Base-by-base conservation (phyloP, 1,140 invertebrate species). In the Leucophenga varia region DNA sequence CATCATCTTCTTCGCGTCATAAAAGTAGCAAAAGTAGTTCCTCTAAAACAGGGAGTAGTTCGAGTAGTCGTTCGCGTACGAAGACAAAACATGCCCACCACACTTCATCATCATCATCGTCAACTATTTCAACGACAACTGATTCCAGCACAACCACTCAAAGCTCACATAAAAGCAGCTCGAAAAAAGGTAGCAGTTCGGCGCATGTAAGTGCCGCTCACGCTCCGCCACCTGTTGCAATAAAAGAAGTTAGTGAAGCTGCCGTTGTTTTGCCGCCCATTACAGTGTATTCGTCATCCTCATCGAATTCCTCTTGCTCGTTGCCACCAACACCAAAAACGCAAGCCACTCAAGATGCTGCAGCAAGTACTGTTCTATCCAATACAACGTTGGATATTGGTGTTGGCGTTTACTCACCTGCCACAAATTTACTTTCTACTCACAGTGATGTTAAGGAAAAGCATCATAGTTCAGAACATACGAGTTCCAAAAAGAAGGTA, bases 251-350 rank as follows among this genome's bases (percentile, higher is more conserved):
- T 2, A 28, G 39, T 19, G 43, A 43, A 6, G 20, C 38, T n/a
- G 17, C 41, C 9, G 22, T n/a, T 4, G 30, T 12, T 6, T 19
- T 28, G 38, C n/a, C 22, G 13, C 44, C 56, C 19, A 61, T 70
- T 14, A 59, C 58, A 13, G 50, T 68, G 14, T 72, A 61, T 34
- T 71, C 68, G 45, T 72, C 68, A 13, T 72, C n/a, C n/a, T n/a
- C 68, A 32, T 71, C 68, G 14, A 72, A 72, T 37, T 72, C 68
- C 1, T 72, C 68, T 31, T 72, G 68, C 41, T 71, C 68, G 3
- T 25, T 72, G 55, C 68, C 68, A 14, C 43, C 64, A 3, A 72
- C 68, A 17, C 67, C 67, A 19, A 56, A 55, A 20, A 12, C 64
- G 31, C 6, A 28, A 20, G 34, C 41, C 8, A 35, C 20, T n/a